Evolutionary conservation across 2,113 vertebrate genomes (phyloP).

Genomic region (Deroptyus accipitrinus): DNA sequence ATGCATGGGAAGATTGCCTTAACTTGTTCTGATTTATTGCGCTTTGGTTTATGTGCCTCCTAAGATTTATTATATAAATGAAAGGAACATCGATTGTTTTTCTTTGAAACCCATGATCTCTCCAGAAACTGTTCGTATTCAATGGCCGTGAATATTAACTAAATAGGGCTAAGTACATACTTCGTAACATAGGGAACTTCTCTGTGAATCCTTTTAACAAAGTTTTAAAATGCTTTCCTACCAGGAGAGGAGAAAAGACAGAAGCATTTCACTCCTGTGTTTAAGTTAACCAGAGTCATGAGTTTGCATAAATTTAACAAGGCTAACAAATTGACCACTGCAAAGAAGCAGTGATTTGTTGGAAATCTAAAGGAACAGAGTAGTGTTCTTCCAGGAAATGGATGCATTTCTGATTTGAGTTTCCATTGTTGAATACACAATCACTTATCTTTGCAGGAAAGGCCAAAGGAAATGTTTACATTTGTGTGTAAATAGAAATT

Average conservation of each 20-base stretch:
- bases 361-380: neutral
- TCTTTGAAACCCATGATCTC: neutral
- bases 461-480: neutral
- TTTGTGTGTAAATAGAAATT: neutral
- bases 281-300: neutral
- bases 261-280: neutral
- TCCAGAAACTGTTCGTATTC: neutral
- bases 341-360: neutral
- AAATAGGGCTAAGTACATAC: neutral
- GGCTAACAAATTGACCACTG: neutral
- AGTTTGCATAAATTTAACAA: neutral
- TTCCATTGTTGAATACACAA: neutral
- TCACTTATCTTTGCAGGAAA: neutral
- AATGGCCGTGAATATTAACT: neutral
- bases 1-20: fast-evolving
- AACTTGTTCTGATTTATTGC: neutral
- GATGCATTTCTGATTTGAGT: neutral
- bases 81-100: neutral
- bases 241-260: neutral
- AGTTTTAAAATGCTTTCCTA: neutral
- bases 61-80: neutral
- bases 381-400: neutral
- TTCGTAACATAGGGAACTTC: neutral
- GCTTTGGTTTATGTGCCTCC: neutral
- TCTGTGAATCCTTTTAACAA: neutral